Conservation (phyloP, 37 sponge, comb jelly and placozoan genomes). For the Chondrilla cf. caribensis region DNA sequence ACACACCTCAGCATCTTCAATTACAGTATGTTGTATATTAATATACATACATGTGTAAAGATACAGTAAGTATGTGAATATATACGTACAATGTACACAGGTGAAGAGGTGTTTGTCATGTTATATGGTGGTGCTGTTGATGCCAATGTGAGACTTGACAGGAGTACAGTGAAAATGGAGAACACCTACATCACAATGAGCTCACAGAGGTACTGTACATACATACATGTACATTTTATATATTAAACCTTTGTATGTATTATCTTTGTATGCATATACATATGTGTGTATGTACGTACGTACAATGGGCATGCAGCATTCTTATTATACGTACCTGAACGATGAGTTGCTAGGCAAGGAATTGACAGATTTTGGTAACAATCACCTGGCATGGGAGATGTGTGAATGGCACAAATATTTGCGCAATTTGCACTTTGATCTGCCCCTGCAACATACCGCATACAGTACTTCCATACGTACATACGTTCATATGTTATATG, state of each 20-base stretch:
- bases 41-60: background rate
- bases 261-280: background rate
- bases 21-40: background rate
- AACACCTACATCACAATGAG: conserved; percentile 89
- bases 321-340: background rate
- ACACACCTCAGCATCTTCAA: too few species aligned
- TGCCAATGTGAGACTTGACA: conserved; percentile 86
- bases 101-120: conserved; percentile 77
- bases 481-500: background rate
- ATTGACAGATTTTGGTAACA: too few species aligned
- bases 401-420: too few species aligned
- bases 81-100: too few species aligned
- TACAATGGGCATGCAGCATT: background rate
- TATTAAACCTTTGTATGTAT: background rate
- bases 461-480: too few species aligned
- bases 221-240: background rate
- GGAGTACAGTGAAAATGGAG: conserved; percentile 77
- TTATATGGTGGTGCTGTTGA: conserved; percentile 83
- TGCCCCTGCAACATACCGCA: too few species aligned
- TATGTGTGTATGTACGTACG: background rate
- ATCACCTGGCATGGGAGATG: too few species aligned
- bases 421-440: too few species aligned
- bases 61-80: too few species aligned
- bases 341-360: too few species aligned
- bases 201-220: conserved; percentile 64